phyloP scores from a whole-genome alignment of 23 tunicate species.

The Trididemnum clinides region DNA sequence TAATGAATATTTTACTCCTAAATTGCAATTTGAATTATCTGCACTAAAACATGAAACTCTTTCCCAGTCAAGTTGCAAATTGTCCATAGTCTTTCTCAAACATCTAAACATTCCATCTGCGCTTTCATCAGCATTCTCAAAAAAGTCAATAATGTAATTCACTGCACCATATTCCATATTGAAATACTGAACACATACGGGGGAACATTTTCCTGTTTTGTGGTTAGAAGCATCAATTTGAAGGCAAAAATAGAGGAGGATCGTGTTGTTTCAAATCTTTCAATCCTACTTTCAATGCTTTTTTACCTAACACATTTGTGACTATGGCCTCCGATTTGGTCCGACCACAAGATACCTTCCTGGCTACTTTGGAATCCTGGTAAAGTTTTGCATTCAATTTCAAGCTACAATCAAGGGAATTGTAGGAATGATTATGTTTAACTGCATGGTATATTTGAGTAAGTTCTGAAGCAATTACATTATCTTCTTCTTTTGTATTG shows the following conservation, averaged over 20 bases:
- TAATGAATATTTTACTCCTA: neutral
- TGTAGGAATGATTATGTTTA: conserved; percentile 3
- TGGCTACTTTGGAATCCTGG: neutral
- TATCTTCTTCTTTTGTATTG: neutral
- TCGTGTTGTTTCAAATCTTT: neutral
- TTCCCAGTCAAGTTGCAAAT: conserved; percentile 5
- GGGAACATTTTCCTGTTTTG: neutral
- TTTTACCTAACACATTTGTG: neutral
- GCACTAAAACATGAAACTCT: conserved; percentile 14
- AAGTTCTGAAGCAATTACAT: neutral
- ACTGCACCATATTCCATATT: neutral
- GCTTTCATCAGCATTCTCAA: conserved; percentile 10
- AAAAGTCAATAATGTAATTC: neutral
- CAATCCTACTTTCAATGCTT: neutral
- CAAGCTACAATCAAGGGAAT: neutral
- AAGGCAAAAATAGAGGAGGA: conserved; percentile 1
- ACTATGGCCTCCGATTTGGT: neutral
- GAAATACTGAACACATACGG: conserved; percentile 4
- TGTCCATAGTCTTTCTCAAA: conserved; percentile 9
- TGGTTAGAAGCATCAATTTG: conserved; percentile 9
- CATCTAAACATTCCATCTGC: conserved; percentile 5
- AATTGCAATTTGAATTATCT: conserved; percentile 2
- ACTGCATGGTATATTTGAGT: conserved; percentile 5
- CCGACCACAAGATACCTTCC: neutral
- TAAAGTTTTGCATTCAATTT: conserved; percentile 9